phyloP scores from a whole-genome alignment of 2,797 vertebrate species.

The Benthosema pterotum region DNA sequence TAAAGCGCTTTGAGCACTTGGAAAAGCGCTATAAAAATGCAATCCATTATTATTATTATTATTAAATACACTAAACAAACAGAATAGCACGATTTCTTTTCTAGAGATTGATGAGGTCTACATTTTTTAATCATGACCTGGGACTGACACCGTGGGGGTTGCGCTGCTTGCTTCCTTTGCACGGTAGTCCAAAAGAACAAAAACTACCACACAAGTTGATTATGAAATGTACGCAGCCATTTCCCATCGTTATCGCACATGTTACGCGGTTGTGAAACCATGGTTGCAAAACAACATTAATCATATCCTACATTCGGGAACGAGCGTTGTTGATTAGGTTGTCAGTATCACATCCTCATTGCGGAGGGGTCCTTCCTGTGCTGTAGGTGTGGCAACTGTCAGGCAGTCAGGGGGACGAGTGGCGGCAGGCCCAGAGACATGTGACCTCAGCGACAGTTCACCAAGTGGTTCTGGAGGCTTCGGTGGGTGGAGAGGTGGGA shows the following conservation, averaged over 20 bases:
- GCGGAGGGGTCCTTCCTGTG: slow-evolving; percentile 48
- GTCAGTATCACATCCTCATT: slow-evolving; percentile 71
- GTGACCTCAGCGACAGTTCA: slow-evolving; percentile 70
- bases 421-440: slow-evolving; percentile 69
- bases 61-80: too few relatives aligned
- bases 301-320: slow-evolving; percentile 23
- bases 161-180: not conserved
- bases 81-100: too few relatives aligned
- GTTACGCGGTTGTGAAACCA: slow-evolving; percentile 55
- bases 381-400: slow-evolving; percentile 80
- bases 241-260: slow-evolving; percentile 35
- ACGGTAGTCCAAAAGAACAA: slow-evolving; percentile 15
- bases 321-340: too few relatives aligned
- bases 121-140: slow-evolving; percentile 1
- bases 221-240: slow-evolving; percentile 56
- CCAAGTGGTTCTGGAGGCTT: slow-evolving; percentile 76
- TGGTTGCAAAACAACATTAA: slow-evolving; percentile 66
- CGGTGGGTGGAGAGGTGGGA: slow-evolving; percentile 74
- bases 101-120: slow-evolving; percentile 12
- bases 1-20: too few relatives aligned
- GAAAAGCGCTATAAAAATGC: too few relatives aligned
- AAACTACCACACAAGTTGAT: slow-evolving; percentile 21
- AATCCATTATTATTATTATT: too few relatives aligned
- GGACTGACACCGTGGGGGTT: not conserved
- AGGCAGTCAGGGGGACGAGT: slow-evolving; percentile 72